Percentiles rank a stretch among this genome's conserved stretches.
Conservation (phyloP, 2,797 vertebrate genomes). For the Sibirionetta formosa region DNA sequence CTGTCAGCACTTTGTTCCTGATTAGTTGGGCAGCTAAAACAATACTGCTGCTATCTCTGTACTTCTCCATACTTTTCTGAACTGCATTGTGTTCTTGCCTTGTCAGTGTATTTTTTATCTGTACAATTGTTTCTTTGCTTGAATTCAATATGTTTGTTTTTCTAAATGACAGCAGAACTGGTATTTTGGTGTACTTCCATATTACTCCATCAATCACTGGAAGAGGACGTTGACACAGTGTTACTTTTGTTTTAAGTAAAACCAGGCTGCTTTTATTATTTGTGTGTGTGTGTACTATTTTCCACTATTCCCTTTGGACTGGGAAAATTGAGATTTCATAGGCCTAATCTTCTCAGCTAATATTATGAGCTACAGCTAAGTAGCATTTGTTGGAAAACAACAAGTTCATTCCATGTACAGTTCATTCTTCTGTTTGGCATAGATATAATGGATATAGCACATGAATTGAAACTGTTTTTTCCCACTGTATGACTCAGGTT, state of each 20-base stretch:
- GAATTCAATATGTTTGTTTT: constrained; percentile 23
- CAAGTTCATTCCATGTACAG: constrained; percentile 9
- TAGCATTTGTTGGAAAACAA: constrained; percentile 31
- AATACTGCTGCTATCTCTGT: neutral
- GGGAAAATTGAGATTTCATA: constrained; percentile 66
- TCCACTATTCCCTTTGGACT: constrained; percentile 40
- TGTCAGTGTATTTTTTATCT: constrained; percentile 36
- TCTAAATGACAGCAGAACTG: constrained; percentile 3
- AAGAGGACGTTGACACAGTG: constrained; percentile 35
- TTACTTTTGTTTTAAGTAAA: constrained; percentile 63
- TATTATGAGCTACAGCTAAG: constrained; percentile 46
- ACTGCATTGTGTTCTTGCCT: neutral
- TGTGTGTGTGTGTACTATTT: constrained; percentile 48
- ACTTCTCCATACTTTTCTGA: neutral
- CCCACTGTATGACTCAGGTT: neutral
- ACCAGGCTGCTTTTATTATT: constrained; percentile 61
- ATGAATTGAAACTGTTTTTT: neutral
- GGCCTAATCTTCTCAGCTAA: constrained; percentile 61
- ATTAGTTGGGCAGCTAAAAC: neutral
- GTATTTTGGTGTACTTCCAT: constrained; percentile 19
- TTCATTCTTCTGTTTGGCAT: neutral
- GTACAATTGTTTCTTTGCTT: constrained; percentile 29
- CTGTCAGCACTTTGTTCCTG: neutral
- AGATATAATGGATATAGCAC: neutral
- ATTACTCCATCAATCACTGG: constrained; percentile 71